Base-by-base conservation (phyloP, 2,888 invertebrate genomes). In the Therioaphis trifolii region DNA sequence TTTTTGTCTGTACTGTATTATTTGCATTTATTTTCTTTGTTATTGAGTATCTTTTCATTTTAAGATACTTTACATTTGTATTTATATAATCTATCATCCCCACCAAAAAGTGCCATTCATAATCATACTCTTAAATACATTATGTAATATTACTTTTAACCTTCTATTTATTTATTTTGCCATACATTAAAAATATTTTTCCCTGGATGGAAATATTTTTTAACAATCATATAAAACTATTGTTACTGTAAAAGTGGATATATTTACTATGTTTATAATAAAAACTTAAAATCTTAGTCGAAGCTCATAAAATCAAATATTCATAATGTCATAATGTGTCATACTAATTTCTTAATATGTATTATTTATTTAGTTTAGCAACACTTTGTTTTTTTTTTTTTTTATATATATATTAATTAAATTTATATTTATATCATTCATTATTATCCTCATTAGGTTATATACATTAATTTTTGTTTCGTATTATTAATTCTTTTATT, bases 371-470 rank as follows among this genome's bases (percentile, higher is more conserved):
- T 63, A 74, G 49, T 74, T 74, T 52, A 63, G 46, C 49, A 58
- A 68, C 40, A 35, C 35, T 1, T 77, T 14, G 18, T 78, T 68
- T 78, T 76, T 55, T 43, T 75, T 74, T 29, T 43, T 72, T 72
- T 75, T 66, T 77, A 63, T 77, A 35, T 77, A 63, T 77, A 66
- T 78, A 69, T 68, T 52, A 61, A 63, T 80, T 74, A 74, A 40
- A 69, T 74, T 74, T 72, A 61, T 82, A 82, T 72, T 72, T 82
- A 82, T 72, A 72, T 74, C 74, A 82, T 72, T 82, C 72, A 82
- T 82, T 72, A 82, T 82, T 82, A 82, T 82, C 82, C 82, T 82
- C 82, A 82, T 82, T 82, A 82, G 82, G 27, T 74, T 82, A 74
- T 82, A 63, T 63, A 46, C 74, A 61, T 76, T 80, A 35, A 58